Base-by-base conservation (phyloP, 2,888 invertebrate species). In the Odontocerum albicorne region DNA sequence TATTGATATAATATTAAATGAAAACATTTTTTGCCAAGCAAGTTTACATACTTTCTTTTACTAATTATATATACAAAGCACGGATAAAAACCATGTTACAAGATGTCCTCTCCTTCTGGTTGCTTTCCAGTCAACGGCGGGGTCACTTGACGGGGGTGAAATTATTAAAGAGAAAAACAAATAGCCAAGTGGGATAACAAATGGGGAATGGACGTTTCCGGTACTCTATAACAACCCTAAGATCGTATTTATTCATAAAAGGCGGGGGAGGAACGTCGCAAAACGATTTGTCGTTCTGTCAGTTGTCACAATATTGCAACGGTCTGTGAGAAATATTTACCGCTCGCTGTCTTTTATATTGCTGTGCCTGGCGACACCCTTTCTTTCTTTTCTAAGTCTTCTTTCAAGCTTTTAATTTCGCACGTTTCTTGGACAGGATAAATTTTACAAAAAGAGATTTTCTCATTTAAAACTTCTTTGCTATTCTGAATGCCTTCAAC, bases 271-370 rank as follows among this genome's bases (percentile, higher is more conserved):
- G 50, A 55, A 58, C 58, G 60, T 61, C 57, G 55, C 58, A 46
- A 50, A 61, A 61, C 60, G 58, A 61, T 61, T 61, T 61, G 58
- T 61, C 57, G 55, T 55, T 53, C 42, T 61, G 60, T 61, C 60
- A 61, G 58, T 46, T 59, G 59, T 59, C 59, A 55, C 52, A 51
- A 55, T 59, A 59, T 59, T 59, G 59, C 59, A 59, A 59, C 51
- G 44, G 51, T 49, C 47, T 27, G 33, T 46, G 51, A 58, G 59
- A 59, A 59, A 59, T 55, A 59, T 59, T 49, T 17, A 15, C 47
- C 36, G 22, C 36, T 21, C 4, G 39, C 39, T 16, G 17, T 35
- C 13, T n/a, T 8, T 49, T 49, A 31, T 39, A 32, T 33, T 45
- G 36, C 39, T 20, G 39, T 49, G 39, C 13, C 20, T 49, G 49